These are phyloP conservation scores for Paedocypris micromegethes DNA, from an alignment of 2,797 vertebrate species.

Conservation along the genomic window DNA sequence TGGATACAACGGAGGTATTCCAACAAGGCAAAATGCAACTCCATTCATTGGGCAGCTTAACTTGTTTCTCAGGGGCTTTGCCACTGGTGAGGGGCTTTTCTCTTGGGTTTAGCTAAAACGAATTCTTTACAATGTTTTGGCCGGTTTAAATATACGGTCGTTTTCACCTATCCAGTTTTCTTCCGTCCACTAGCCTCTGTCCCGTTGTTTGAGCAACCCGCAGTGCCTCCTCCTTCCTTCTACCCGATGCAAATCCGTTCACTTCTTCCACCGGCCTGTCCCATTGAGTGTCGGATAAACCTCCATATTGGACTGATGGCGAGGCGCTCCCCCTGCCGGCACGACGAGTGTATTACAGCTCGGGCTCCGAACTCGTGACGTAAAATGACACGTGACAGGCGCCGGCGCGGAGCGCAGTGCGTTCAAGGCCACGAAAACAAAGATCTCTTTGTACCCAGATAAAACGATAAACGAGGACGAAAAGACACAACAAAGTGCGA, in stretches of 20 bases:
- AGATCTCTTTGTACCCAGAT: slow-evolving; percentile 42
- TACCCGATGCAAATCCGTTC: slow-evolving; percentile 61
- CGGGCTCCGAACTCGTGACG: slow-evolving; percentile 29
- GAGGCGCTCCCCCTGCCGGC: slow-evolving; percentile 62
- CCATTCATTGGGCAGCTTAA: slow-evolving; percentile 89
- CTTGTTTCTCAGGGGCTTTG: slow-evolving; percentile 51
- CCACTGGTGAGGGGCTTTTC: slow-evolving; percentile 45
- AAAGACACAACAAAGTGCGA: slow-evolving; percentile 46
- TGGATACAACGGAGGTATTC: slow-evolving; percentile 83
- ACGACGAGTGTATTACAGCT: background rate
- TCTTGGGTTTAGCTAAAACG: slow-evolving; percentile 28
- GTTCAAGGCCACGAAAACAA: slow-evolving; percentile 48
- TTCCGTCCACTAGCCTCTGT: slow-evolving; percentile 48
- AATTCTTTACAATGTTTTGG: slow-evolving; percentile 41
- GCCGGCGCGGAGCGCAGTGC: slow-evolving; percentile 28
- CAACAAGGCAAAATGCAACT: slow-evolving; percentile 98
- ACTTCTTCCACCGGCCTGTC: slow-evolving; percentile 43
- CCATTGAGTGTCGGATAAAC: slow-evolving; percentile 45
- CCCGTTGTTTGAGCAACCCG: slow-evolving; percentile 59
- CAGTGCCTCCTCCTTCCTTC: slow-evolving; percentile 51
- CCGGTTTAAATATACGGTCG: slow-evolving; percentile 16
- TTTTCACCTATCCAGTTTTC: slow-evolving; percentile 53
- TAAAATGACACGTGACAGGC: slow-evolving; percentile 7
- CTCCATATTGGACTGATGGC: background rate
- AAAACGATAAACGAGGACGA: slow-evolving; percentile 35